These are phyloP conservation scores for Spilogale gracilis DNA, from an alignment of 2,113 vertebrate species.

Conservation along the genomic window DNA sequence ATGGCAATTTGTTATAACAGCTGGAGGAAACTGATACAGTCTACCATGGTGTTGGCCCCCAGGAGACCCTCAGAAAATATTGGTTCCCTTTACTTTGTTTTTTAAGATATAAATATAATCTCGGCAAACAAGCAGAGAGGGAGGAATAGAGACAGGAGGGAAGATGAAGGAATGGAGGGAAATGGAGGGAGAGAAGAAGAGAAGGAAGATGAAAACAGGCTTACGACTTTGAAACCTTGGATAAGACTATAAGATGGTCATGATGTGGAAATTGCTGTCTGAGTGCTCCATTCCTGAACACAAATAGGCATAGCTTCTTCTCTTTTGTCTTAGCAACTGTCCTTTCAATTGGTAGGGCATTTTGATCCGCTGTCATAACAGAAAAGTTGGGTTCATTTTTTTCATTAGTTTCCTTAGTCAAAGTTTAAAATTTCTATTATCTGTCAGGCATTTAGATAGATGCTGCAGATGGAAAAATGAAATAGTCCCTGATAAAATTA, in stretches of 20 bases:
- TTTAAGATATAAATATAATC: background rate
- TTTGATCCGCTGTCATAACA: background rate
- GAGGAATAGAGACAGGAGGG: background rate
- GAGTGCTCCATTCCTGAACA: background rate
- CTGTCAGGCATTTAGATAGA: background rate
- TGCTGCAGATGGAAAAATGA: background rate
- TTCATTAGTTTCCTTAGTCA: background rate
- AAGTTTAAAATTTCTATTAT: conserved; percentile 10
- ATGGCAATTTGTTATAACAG: background rate
- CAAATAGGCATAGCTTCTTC: rapidly evolving
- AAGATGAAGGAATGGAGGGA: background rate
- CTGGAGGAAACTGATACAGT: background rate
- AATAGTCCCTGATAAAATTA: background rate
- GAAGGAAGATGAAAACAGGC: background rate
- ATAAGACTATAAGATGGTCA: background rate
- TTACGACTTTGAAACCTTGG: background rate
- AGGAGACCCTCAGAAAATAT: background rate
- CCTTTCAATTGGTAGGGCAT: background rate
- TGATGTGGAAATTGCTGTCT: background rate
- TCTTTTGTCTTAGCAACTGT: background rate
- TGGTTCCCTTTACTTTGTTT: background rate
- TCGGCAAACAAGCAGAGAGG: background rate
- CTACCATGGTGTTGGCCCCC: background rate
- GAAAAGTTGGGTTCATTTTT: background rate
- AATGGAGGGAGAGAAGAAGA: background rate